phyloP scores from a whole-genome alignment of 2,113 vertebrate genomes.

The Patagioenas fasciata region DNA sequence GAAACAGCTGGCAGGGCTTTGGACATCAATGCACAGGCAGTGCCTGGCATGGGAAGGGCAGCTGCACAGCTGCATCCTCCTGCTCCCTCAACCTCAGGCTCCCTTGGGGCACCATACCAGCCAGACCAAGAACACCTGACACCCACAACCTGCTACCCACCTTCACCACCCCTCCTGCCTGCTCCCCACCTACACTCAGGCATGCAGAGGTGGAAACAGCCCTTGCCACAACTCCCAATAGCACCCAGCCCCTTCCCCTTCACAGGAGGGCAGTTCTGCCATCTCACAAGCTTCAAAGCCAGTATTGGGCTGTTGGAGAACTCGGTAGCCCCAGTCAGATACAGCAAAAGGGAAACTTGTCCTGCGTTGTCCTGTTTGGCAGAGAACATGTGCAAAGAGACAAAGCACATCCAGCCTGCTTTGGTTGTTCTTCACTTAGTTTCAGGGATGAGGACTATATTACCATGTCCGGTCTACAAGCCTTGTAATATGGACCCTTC shows the following conservation, averaged over 20 bases:
- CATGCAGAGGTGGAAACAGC: not conserved
- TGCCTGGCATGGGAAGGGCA: not conserved
- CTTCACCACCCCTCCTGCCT: not conserved
- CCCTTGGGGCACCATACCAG: not conserved
- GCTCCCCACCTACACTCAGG: too few species aligned
- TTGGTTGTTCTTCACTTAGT: not conserved
- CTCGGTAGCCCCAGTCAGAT: not conserved
- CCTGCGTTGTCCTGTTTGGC: too few species aligned
- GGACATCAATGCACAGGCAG: accelerated
- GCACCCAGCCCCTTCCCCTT: not conserved
- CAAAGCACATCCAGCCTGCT: not conserved
- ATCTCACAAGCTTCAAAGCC: not conserved
- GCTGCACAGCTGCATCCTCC: not conserved
- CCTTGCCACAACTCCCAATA: not conserved
- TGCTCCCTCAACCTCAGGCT: not conserved
- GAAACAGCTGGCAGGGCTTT: not conserved
- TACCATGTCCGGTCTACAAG: not conserved
- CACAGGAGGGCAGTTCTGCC: not conserved
- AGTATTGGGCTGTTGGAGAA: not conserved
- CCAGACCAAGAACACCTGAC: not conserved
- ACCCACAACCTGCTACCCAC: too few species aligned
- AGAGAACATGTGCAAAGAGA: not conserved
- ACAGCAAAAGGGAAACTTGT: not conserved
- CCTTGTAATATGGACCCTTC: not conserved
- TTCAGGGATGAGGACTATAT: not conserved